Percentiles rank a stretch among this genome's conserved stretches.
phyloP scores from a whole-genome alignment of 1,140 invertebrate genomes.

The Pseudobourletiella spinata region DNA sequence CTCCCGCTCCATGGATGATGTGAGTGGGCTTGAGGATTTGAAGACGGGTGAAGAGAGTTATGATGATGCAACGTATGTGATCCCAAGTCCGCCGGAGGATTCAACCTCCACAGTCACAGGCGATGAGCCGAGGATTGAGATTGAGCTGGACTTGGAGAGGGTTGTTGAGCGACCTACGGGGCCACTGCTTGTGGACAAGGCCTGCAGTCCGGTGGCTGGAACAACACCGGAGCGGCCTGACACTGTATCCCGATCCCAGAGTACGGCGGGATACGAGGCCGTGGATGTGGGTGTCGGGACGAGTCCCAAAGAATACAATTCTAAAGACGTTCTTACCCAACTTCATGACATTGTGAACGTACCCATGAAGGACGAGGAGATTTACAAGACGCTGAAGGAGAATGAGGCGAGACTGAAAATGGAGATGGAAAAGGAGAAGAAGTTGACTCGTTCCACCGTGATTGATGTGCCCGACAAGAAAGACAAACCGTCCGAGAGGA shows the following conservation, averaged over 20 bases:
- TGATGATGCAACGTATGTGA: slow-evolving; percentile 15
- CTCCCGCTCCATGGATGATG: slow-evolving; percentile 16
- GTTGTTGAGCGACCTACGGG: not conserved
- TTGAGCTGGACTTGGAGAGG: slow-evolving; percentile 18
- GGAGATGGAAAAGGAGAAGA: slow-evolving; percentile 10
- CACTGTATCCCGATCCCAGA: slow-evolving; percentile 17
- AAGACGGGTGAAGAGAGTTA: slow-evolving; percentile 5
- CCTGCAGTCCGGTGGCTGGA: slow-evolving; percentile 17
- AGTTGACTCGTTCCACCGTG: slow-evolving; percentile 9
- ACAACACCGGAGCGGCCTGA: slow-evolving; percentile 15
- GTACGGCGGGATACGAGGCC: slow-evolving; percentile 16
- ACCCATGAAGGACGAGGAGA: slow-evolving; percentile 27
- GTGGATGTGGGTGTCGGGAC: slow-evolving; percentile 24
- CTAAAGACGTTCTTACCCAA: slow-evolving; percentile 27
- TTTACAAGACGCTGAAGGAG: slow-evolving; percentile 25
- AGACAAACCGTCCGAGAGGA: slow-evolving; percentile 13
- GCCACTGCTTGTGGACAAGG: slow-evolving; percentile 23
- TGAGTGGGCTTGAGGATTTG: slow-evolving; percentile 10
- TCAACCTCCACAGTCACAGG: slow-evolving; percentile 22
- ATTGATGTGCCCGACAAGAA: slow-evolving; percentile 14
- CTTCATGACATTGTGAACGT: slow-evolving; percentile 26
- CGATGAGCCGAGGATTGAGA: slow-evolving; percentile 14
- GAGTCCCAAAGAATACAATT: slow-evolving; percentile 16
- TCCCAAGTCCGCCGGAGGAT: slow-evolving; percentile 21
- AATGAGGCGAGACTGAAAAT: slow-evolving; percentile 7